phyloP scores from a whole-genome alignment of 2,797 vertebrate species.

The Sebastiscus albofasciatus region DNA sequence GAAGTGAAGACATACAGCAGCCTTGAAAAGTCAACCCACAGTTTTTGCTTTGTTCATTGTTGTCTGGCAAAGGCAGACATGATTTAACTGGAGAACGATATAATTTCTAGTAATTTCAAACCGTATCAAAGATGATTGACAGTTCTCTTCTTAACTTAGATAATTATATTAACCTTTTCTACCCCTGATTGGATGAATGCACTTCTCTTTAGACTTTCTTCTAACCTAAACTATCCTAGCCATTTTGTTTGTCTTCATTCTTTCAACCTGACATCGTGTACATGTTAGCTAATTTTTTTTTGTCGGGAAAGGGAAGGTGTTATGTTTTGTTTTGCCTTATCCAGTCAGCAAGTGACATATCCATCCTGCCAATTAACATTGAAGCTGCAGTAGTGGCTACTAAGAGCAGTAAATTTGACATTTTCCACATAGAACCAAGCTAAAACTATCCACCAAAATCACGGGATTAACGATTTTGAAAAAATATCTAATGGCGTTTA shows the following conservation, averaged over 20 bases:
- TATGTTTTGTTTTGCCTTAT: background rate
- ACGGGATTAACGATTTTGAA: too few relatives aligned
- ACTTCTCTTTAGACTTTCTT: background rate
- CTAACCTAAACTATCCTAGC: background rate
- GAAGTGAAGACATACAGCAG: constrained; percentile 1
- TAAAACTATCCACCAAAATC: background rate
- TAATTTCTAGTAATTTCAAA: constrained; percentile 28
- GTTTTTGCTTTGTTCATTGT: constrained; percentile 33
- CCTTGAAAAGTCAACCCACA: constrained; percentile 1
- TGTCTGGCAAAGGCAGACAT: constrained; percentile 19
- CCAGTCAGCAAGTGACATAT: background rate
- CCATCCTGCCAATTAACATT: background rate
- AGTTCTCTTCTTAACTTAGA: constrained; percentile 14
- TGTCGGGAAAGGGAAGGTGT: background rate
- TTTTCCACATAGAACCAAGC: background rate
- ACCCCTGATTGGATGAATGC: background rate
- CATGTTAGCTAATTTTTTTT: background rate
- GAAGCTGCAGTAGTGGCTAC: background rate
- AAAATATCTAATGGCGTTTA: too few relatives aligned
- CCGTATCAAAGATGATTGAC: constrained; percentile 8
- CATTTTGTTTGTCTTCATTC: background rate
- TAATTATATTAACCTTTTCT: constrained; percentile 21
- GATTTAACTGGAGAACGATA: constrained; percentile 9
- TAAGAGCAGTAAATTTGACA: background rate
- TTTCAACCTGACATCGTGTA: background rate